phyloP scores from a whole-genome alignment of 1,140 invertebrate genomes.

The Ooceraea biroi region DNA sequence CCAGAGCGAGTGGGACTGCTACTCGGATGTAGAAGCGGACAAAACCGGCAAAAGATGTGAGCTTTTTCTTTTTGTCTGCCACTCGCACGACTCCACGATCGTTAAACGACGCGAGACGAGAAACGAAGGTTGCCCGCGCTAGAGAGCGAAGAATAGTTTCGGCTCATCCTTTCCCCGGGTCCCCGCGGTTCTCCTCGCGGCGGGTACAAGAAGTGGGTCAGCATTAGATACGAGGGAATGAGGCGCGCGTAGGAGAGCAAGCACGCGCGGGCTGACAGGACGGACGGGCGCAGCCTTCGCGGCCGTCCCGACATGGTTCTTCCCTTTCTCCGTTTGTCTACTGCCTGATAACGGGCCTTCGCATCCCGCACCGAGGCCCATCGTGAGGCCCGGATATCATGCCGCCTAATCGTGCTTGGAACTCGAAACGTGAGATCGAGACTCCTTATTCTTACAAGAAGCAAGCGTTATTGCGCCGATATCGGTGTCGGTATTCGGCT shows the following conservation, averaged over 20 bases:
- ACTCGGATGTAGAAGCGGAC: too few relatives aligned
- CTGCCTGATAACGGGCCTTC: slow-evolving; percentile 56
- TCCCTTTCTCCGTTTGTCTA: slow-evolving; percentile 29
- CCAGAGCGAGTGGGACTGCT: too few relatives aligned
- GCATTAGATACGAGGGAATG: slow-evolving; percentile 70
- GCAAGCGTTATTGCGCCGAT: too few relatives aligned
- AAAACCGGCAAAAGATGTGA: background rate
- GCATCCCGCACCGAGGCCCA: too few relatives aligned
- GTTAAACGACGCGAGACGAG: slow-evolving; percentile 8
- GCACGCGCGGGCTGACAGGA: slow-evolving; percentile 40
- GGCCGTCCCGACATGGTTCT: slow-evolving; percentile 29
- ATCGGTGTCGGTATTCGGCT: too few relatives aligned
- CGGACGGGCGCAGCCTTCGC: slow-evolving; percentile 59
- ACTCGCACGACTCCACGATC: slow-evolving; percentile 23
- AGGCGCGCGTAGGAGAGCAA: slow-evolving; percentile 71
- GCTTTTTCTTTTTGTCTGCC: background rate
- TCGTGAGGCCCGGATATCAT: background rate
- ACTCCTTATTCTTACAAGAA: too few relatives aligned
- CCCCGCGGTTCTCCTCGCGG: slow-evolving; percentile 63
- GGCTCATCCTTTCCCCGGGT: slow-evolving; percentile 70
- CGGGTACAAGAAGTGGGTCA: slow-evolving; percentile 71
- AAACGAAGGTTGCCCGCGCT: background rate
- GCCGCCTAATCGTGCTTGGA: background rate
- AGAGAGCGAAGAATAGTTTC: slow-evolving; percentile 57
- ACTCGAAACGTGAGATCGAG: too few relatives aligned